Base-by-base conservation (phyloP, 1,140 invertebrate species). In the Sitodiplosis mosellana region DNA sequence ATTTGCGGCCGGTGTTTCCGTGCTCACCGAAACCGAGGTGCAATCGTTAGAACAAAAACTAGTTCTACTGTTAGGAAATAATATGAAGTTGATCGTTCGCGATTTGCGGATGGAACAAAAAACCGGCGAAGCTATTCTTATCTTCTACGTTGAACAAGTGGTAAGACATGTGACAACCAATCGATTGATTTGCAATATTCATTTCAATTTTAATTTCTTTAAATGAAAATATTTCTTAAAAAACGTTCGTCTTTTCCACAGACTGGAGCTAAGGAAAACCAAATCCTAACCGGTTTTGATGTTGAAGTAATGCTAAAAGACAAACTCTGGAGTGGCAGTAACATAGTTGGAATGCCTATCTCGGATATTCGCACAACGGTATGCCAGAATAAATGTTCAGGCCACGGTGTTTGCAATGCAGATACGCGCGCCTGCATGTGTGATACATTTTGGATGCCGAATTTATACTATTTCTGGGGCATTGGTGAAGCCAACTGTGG, bases 371-470 rank as follows among this genome's bases (percentile, higher is more conserved):
- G 87, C 57, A 87, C 87, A 12, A 72, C 76, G 50, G 72, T 91
- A 42, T 95, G 91, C 56, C 87, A 94, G 58, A 92, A 92, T 66
- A 79, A 87, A 64, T 95, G 90, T 69, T 93, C 90, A 36, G 83
- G 82, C 2, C 89, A 94, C 66, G 91, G 90, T 37, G 74, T 77
- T 17, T 95, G 91, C 65, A 80, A 92, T 65, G 78, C 84, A 59
- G 74, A 78, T 52, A 82, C 83, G 10, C 74, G 88, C 57, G 72
- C 77, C 45, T 96, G 91, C 58, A 70, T 85, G 44, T 96, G 91
- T 68, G 87, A 93, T 67, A 83, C 87, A 22, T 95, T 94, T 69
- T 96, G 90, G 90, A 94, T 94, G 87, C 80, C 89, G 66, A 73
- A 75, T 64, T 57, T 70, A 10, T 58, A 69, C 33, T 67, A 66